Evolutionary conservation across 2,113 vertebrate genomes (phyloP).

Genomic region (Neotoma lepida): DNA sequence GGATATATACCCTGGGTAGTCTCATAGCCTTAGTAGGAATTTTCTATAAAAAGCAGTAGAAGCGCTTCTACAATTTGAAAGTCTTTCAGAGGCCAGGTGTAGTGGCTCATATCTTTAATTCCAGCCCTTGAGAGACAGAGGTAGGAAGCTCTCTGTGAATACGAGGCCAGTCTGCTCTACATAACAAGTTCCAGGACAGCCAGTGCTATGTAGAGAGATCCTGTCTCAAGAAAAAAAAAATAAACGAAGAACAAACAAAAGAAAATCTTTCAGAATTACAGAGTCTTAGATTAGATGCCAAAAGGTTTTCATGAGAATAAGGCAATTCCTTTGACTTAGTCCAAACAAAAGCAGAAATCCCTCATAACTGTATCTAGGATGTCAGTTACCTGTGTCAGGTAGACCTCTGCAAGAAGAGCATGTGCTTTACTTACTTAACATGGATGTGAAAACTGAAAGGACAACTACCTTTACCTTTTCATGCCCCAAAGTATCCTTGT

Average conservation of each 20-base stretch:
- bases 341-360: neutral
- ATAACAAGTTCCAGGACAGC: neutral
- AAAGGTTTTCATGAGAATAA: neutral
- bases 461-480: neutral
- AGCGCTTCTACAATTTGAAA: neutral
- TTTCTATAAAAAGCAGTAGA: conserved; percentile 39
- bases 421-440: neutral
- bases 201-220: neutral
- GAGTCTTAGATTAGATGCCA: neutral
- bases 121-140: neutral
- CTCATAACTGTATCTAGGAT: neutral
- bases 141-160: neutral
- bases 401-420: neutral
- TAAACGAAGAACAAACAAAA: neutral
- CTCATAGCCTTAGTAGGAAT: conserved; percentile 28
- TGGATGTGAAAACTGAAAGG: neutral
- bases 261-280: conserved; percentile 18
- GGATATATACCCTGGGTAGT: conserved; percentile 43
- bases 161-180: neutral
- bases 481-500: neutral
- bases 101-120: neutral
- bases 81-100: neutral
- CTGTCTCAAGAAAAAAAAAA: neutral
- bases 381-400: neutral
- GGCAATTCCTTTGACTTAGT: neutral